A percentile compares a stretch with the other conserved stretches of the same genome.
Conservation (phyloP, 35 echinoderm and acorn worm genomes). For the Apostichopus parvimensis region DNA sequence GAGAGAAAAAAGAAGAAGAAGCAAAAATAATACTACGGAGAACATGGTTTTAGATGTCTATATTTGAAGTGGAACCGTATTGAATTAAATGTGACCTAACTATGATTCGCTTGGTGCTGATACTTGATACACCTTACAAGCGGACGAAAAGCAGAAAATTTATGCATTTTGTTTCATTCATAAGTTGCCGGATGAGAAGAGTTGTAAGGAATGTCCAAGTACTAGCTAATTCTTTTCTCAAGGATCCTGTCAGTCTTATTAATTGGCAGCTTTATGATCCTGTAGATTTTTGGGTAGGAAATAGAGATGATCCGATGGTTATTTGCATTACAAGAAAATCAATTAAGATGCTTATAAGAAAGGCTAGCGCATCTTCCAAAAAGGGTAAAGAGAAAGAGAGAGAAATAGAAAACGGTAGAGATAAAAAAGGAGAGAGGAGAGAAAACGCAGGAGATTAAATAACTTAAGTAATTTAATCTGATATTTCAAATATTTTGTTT, state of each 20-base stretch:
- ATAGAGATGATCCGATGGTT: background rate
- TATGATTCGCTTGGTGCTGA: background rate
- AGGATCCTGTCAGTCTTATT: conserved; percentile 13
- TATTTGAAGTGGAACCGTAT: conserved; percentile 12
- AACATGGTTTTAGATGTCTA: conserved; percentile 10
- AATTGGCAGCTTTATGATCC: conserved; percentile 8
- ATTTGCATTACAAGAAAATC: conserved; percentile 14
- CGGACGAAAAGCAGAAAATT: background rate
- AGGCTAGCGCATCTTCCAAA: background rate
- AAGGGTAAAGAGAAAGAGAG: background rate
- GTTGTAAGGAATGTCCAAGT: background rate
- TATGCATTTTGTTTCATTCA: conserved; percentile 15
- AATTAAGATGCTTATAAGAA: background rate
- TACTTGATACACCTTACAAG: background rate
- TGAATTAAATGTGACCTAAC: conserved; percentile 13
- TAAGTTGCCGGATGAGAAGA: background rate
- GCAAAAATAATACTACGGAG: background rate
- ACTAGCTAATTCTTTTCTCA: conserved; percentile 6
- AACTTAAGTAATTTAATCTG: background rate
- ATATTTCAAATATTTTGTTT: background rate
- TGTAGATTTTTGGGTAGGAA: background rate
- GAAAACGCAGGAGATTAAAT: too few relatives aligned
- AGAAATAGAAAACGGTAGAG: background rate
- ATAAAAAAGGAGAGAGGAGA: background rate
- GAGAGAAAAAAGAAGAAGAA: background rate